Evolutionary conservation across 2,888 invertebrate species (phyloP), one percentile per base, ranked within the genome.

Genomic region (Fragum whitleyi): DNA sequence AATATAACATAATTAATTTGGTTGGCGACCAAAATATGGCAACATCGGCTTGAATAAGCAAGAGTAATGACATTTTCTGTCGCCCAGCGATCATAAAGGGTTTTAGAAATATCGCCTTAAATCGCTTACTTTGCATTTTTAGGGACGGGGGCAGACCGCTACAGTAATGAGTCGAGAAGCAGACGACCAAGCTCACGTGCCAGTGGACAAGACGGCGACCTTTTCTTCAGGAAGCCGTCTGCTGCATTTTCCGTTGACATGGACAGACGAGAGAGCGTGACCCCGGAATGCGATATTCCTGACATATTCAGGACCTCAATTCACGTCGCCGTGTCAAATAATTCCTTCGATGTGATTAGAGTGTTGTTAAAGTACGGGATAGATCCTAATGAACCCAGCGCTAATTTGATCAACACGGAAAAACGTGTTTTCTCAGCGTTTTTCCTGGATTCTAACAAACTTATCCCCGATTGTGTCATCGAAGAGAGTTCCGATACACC

Each of bases 251-350:
- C 89, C 81, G 89, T 92, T 78, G 85, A 83, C 21, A 74, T 74
- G 23, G 91, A 93, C 83, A 86, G 92, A 71, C 89, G 93, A 74
- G 91, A 92, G 77, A 91, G 93, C 86, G 86, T 90, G 19, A 88
- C 90, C 7, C 89, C 92, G 6, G 93, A 92, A 62, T 87, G 86
- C 62, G 94, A 94, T 47, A 92, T 93, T 55, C 94, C 94, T 3
- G 91, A 94, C 65, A 94, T 95, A 75, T 95, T 95, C 91, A 93
- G 94, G 79, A 95, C 95, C 89, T 95, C 95, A 53, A 92, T 95
- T 28, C 95, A 96, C 92, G 87, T 92, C n/a, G 95, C 95, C n/a
- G 95, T 96, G 68, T 95, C 95, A 83, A 94, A 95, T 90, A 95
- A 95, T 69, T 95, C 96, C 23, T 91, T 95, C 47, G 95, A 95